Evolutionary conservation across 2,113 vertebrate genomes (phyloP).

Genomic region (Bothrops jararaca): DNA sequence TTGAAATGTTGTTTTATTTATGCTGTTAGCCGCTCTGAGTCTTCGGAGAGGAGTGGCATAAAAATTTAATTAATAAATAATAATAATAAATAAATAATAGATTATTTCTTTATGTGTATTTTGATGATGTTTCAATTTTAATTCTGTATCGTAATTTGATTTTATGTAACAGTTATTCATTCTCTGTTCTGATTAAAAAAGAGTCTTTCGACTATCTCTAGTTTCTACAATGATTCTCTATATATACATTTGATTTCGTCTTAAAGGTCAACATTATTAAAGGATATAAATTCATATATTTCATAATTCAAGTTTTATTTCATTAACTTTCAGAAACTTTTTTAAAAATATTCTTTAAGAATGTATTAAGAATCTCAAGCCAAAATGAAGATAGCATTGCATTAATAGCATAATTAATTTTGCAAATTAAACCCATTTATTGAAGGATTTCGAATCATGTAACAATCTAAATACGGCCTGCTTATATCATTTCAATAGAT

Average conservation of each 20-base stretch:
- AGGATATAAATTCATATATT: background rate
- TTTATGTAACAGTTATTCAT: background rate
- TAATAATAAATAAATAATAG: too few species aligned
- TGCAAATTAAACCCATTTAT: constrained; percentile 16
- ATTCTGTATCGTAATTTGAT: background rate
- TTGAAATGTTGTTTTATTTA: too few species aligned
- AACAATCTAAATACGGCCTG: constrained; percentile 8
- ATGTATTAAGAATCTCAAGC: background rate
- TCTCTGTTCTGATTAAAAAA: background rate
- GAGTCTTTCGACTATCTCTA: background rate
- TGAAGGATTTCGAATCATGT: constrained; percentile 20
- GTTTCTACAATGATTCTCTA: background rate
- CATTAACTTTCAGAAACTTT: background rate
- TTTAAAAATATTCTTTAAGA: background rate
- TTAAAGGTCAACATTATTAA: background rate
- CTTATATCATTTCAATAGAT: background rate
- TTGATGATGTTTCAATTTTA: background rate
- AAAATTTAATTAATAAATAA: too few species aligned
- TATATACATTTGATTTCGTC: background rate
- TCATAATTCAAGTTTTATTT: background rate
- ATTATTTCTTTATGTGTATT: background rate
- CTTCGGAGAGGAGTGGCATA: too few species aligned
- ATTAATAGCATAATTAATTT: background rate
- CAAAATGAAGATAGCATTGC: background rate
- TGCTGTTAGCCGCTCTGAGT: too few species aligned